A percentile compares a stretch with the other conserved stretches of the same genome.
Evolutionary conservation across 2,113 vertebrate species (phyloP).

Genomic region (Daboia siamensis): DNA sequence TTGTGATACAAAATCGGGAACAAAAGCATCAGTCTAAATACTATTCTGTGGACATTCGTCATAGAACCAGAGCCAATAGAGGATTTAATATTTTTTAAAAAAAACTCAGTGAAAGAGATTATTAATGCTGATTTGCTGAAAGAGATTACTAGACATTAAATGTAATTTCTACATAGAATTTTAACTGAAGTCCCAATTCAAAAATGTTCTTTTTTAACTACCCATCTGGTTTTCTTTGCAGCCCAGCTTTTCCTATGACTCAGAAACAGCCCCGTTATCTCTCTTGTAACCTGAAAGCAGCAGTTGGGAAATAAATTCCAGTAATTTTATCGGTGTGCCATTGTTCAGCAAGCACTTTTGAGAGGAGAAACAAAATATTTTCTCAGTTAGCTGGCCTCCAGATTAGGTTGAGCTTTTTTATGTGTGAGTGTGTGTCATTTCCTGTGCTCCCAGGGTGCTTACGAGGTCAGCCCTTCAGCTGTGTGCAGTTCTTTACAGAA

Average conservation of each 20-base stretch:
- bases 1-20: background rate
- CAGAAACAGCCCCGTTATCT: conserved; percentile 52
- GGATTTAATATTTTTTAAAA: background rate
- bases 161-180: conserved; percentile 47
- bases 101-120: background rate
- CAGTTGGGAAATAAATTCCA: conserved; percentile 37
- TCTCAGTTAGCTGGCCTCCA: conserved; percentile 54
- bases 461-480: conserved; percentile 46
- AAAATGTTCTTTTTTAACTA: conserved; percentile 36
- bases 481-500: conserved; percentile 41
- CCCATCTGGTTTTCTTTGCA: background rate
- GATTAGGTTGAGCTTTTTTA: conserved; percentile 56
- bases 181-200: conserved; percentile 28
- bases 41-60: background rate
- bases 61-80: background rate
- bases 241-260: conserved; percentile 31
- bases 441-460: conserved; percentile 50
- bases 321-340: conserved; percentile 31
- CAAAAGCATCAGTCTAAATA: background rate
- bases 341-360: conserved; percentile 40
- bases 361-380: conserved; percentile 54
- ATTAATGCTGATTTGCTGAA: background rate
- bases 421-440: conserved; percentile 53
- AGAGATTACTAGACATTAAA: background rate
- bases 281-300: conserved; percentile 43